Evolutionary conservation across 2,888 invertebrate genomes (phyloP).

Genomic region (Lithophane socia): DNA sequence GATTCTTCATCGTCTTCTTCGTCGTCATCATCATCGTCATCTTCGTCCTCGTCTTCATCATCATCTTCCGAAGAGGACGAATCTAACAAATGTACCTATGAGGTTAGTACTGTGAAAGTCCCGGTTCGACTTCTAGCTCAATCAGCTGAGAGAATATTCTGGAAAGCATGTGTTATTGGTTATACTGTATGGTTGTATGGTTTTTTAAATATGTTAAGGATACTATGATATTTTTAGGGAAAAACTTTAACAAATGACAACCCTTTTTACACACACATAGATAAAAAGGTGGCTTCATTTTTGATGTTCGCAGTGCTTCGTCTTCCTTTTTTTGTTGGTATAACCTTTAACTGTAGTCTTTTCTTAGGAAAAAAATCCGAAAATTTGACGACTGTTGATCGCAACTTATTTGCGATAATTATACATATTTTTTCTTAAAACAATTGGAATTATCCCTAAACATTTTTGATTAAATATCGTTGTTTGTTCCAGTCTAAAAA

Average conservation of each 20-base stretch:
- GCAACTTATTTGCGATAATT: too few relatives aligned
- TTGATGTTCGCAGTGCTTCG: too few relatives aligned
- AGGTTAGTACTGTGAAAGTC: constrained; percentile 62
- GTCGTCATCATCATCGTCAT: constrained; percentile 77
- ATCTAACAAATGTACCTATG: constrained; percentile 40
- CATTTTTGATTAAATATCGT: background rate
- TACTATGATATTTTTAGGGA: background rate
- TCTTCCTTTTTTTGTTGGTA: too few relatives aligned
- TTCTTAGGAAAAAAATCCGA: background rate
- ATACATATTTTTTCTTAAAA: background rate
- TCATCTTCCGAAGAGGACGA: constrained; percentile 74
- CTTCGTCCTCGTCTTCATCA: constrained; percentile 73
- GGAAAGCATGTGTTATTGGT: background rate
- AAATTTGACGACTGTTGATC: background rate
- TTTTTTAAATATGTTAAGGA: background rate
- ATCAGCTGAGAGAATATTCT: background rate
- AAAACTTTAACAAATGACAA: too few relatives aligned
- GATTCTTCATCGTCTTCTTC: constrained; percentile 76
- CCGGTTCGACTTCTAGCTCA: background rate
- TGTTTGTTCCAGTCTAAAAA: constrained; percentile 79
- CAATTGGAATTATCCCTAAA: background rate
- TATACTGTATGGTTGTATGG: too few relatives aligned
- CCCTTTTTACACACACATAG: too few relatives aligned
- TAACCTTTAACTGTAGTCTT: background rate
- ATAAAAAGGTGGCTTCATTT: too few relatives aligned